A percentile compares a stretch with the other conserved stretches of the same genome.
These are phyloP conservation scores for Drosophila leontia DNA, from an alignment of 1,140 invertebrate genomes.

Conservation along the genomic window DNA sequence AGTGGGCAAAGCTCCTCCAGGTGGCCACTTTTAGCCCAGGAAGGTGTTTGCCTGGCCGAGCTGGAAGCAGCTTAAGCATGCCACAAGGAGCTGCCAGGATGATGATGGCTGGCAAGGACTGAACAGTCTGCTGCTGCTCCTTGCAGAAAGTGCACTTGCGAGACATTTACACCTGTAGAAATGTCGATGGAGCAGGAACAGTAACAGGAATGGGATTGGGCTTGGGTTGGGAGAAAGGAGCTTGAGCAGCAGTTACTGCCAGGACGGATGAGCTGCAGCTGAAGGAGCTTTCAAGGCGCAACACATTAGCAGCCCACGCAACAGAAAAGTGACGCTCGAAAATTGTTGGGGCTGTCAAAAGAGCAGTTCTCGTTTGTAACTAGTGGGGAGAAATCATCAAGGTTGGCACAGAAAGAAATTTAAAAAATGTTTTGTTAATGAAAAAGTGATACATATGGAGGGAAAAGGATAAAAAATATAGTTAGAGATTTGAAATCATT, in stretches of 20 bases:
- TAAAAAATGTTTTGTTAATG: background rate
- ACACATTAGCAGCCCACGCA: slow-evolving; percentile 66
- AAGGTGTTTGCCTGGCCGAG: slow-evolving; percentile 48
- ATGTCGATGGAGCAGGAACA: slow-evolving; percentile 50
- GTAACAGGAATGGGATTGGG: background rate
- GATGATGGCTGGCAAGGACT: slow-evolving; percentile 19
- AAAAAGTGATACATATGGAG: background rate
- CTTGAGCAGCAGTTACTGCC: slow-evolving; percentile 5
- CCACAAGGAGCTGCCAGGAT: slow-evolving; percentile 25
- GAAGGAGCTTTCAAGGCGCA: slow-evolving; percentile 31
- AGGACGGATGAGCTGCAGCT: slow-evolving; percentile 13
- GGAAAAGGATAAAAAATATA: fast-evolving
- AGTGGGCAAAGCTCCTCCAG: slow-evolving; percentile 29
- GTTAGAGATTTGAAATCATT: background rate
- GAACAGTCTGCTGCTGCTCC: background rate
- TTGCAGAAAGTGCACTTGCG: slow-evolving; percentile 46
- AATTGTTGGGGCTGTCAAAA: slow-evolving; percentile 40
- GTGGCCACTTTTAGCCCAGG: slow-evolving; percentile 49
- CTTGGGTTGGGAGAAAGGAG: background rate
- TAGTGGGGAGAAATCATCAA: background rate
- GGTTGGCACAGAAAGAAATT: slow-evolving; percentile 8
- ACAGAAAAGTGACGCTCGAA: slow-evolving; percentile 59
- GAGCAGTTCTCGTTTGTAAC: slow-evolving; percentile 42
- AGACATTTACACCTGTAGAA: slow-evolving; percentile 76
- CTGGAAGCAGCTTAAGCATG: slow-evolving; percentile 43